These are phyloP conservation scores for Tringa solitaria DNA, from an alignment of 2,113 vertebrate species.

Conservation along the genomic window DNA sequence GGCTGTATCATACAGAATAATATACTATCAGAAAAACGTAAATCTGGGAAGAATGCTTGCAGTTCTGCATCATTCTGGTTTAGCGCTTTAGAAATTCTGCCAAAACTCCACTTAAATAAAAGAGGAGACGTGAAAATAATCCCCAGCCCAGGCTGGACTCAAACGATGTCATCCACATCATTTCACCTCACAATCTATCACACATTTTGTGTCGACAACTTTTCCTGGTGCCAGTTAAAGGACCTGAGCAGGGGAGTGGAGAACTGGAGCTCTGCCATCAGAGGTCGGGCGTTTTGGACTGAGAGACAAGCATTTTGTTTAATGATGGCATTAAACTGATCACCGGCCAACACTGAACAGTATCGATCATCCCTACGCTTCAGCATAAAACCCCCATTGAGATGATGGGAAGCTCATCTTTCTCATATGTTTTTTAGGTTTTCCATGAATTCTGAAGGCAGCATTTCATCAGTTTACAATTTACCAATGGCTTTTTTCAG, in stretches of 20 bases:
- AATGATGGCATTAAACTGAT: background rate
- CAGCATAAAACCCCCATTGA: background rate
- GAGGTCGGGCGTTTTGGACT: background rate
- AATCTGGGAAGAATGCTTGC: background rate
- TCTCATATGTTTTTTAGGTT: background rate
- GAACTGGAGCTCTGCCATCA: background rate
- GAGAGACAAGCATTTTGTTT: background rate
- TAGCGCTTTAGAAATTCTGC: background rate
- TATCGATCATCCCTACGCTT: background rate
- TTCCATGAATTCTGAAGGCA: background rate
- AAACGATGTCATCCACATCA: rapidly evolving
- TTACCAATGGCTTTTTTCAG: background rate
- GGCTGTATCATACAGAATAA: background rate
- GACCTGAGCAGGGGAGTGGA: background rate
- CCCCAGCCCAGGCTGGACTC: background rate
- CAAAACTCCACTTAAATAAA: background rate
- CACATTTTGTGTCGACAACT: background rate
- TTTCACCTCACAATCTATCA: background rate
- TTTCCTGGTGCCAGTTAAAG: background rate
- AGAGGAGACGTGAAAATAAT: background rate
- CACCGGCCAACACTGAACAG: background rate
- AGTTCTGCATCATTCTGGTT: background rate
- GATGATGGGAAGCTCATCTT: background rate
- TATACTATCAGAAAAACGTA: background rate
- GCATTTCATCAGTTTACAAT: background rate